Evolutionary conservation across 2,888 invertebrate species (phyloP), one percentile per base, ranked within the genome.

Genomic region (Pardosa pseudoannulata): DNA sequence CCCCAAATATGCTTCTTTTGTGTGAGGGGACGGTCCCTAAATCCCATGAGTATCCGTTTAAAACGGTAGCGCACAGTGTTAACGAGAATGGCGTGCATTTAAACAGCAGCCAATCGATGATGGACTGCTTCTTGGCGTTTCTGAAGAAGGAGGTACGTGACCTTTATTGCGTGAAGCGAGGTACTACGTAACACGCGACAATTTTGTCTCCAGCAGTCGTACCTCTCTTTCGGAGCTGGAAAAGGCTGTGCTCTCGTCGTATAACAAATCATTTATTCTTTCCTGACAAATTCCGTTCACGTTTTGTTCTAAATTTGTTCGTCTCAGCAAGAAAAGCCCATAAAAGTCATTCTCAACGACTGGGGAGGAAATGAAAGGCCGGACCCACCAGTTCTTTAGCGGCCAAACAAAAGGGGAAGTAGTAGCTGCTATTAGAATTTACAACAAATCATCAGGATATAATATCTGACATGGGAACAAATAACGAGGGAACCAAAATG

Each of bases 101-200:
- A 23, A 70, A 50, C 41, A 28, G 31, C 27, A 70, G 41, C 75
- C 81, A 82, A 82, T 82, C 76, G 82, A 76, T 83, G 82, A 72
- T 72, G 71, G 65, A 76, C 46, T 50, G 50, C 72, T 39, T 73
- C 23, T 19, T 39, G 27, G 28, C 68, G 68, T 68, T 68, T 68
- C 36, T 28, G 39, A 41, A 29, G 41, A 64, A 71, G 76, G 36
- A 75, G 71, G 76, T 76, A 72, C 82, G 82, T 83, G 82, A 83
- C 82, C 82, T 76, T 76, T 83, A 36, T 76, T 76, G 82, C 76
- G 72, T 80, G 73, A 39, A 79, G 31, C 19, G 39, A 27, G n/a
- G 27, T 23, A 41, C 76, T 31, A 16, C 13, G 56, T 27, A 50
- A 71, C 79, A 81, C 81, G 81, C 81, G 81, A 81, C 73, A 67